Percentiles rank a stretch among this genome's conserved stretches.
Conservation (phyloP, 2,797 vertebrate species). For the Lepilemur ruficaudatus region DNA sequence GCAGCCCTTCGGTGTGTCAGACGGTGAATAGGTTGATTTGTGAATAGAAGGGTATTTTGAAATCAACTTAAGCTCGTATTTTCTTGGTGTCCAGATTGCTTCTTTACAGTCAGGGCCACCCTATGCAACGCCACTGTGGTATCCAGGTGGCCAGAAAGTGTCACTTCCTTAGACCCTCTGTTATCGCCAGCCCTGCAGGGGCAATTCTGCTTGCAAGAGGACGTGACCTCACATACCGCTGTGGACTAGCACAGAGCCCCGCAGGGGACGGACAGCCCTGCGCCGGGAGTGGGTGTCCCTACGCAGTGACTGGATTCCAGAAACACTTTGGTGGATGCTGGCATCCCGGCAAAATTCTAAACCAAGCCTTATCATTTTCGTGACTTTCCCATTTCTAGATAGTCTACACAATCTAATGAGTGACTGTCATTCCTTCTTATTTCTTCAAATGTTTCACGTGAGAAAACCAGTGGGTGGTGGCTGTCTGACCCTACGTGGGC, state of each 20-base stretch:
- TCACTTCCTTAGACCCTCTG: fast-evolving
- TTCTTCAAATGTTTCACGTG: not conserved
- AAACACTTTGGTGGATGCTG: fast-evolving
- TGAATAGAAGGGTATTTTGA: not conserved
- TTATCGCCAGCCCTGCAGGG: not conserved
- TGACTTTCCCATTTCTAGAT: not conserved
- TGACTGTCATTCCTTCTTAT: not conserved
- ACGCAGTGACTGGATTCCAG: not conserved
- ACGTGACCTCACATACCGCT: fast-evolving
- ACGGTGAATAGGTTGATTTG: not conserved
- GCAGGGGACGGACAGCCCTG: not conserved
- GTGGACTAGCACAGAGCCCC: not conserved
- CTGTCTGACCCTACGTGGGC: not conserved
- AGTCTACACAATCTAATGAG: not conserved
- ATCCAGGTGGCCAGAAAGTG: not conserved
- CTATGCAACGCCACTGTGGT: fast-evolving
- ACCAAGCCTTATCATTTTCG: not conserved
- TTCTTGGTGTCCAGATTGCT: not conserved
- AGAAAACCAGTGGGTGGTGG: not conserved
- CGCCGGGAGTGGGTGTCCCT: not conserved
- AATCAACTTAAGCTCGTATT: not conserved
- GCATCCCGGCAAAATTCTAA: not conserved
- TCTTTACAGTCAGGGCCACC: no score
- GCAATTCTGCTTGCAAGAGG: not conserved
- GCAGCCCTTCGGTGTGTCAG: not conserved